Base-by-base conservation (phyloP, 2,113 vertebrate species). In the Boulengeromyrus knoepffleri region DNA sequence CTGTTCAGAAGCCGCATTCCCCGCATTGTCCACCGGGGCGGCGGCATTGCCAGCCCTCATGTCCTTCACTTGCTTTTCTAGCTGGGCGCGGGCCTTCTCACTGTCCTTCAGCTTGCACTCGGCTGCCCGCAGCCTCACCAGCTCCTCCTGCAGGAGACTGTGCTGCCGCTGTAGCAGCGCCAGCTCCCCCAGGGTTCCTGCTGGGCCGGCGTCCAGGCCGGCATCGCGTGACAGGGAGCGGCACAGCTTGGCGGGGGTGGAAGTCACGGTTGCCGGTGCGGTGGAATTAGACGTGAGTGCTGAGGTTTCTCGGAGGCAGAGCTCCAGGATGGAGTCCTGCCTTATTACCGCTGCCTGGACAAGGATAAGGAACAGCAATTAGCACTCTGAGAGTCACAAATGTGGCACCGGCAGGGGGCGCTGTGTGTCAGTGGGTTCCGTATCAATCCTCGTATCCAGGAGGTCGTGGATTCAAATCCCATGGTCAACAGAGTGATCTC, bases 241-340 rank as follows among this genome's bases (percentile, higher is more conserved):
- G n/a, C 90, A 90, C 45, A 96, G 92, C 70, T 95, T 94, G 13
- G 93, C 89, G 0, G 87, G 88, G 89, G 85, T 21, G 2, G 92
- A 66, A 39, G 91, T 31, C 0, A 85, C 42, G 0, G 91, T 24
- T 39, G 21, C 77, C 39, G 91, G 58, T 27, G 89, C 86, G 13
- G 92, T 70, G 0, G 92, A 86, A 36, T 90, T 10, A 0, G 91
- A 53, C 2, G 84, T 88, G 19, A 90, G 24, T 45, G 77, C 12
- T 0, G 89, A 87, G 88, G 94, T 93, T 46, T 97, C 95, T 0
- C 93, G 95, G 49, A 94, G 42, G 3, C 95, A 95, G 19, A 97
- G 93, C 92, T 97, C 97, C 93, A 98, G 92, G 89, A 97, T 74
- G 0, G 97, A 97, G 92, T 98, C 98, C 94, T 98, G 98, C 86